Conservation (phyloP, 2,888 invertebrate species). For the Gastracanthus pulcherrimus region DNA sequence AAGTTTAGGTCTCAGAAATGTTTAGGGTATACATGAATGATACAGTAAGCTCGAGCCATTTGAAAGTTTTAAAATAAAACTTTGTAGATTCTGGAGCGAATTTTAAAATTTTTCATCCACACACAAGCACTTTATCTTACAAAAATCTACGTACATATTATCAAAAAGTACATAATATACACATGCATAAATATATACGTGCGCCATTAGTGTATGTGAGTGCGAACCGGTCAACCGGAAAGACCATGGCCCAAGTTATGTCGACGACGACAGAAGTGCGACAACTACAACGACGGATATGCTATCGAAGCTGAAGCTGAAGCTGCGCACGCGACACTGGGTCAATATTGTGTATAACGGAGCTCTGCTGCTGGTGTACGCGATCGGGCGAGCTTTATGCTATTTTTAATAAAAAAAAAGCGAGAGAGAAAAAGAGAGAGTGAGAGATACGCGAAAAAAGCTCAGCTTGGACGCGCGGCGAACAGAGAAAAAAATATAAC, state of each 20-base stretch:
- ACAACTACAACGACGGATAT: background rate
- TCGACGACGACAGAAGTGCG: background rate
- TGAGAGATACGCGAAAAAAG: background rate
- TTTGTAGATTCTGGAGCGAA: too few relatives aligned
- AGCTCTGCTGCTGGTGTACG: background rate
- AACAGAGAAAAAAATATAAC: background rate
- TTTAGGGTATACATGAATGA: too few relatives aligned
- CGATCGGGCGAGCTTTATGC: conserved; percentile 32
- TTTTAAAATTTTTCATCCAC: too few relatives aligned
- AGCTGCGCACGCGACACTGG: background rate
- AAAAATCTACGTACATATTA: too few relatives aligned
- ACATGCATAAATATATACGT: background rate
- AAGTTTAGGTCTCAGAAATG: too few relatives aligned
- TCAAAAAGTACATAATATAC: too few relatives aligned
- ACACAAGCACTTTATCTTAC: too few relatives aligned
- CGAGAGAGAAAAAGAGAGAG: background rate
- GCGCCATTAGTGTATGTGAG: background rate
- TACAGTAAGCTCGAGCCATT: too few relatives aligned
- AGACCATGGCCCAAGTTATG: conserved; percentile 7
- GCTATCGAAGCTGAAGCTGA: too few relatives aligned
- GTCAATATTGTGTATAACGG: background rate
- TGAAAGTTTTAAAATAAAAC: too few relatives aligned
- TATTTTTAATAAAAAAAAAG: conserved; percentile 45
- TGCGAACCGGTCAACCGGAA: conserved; percentile 23
- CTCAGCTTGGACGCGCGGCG: background rate